Evolutionary conservation across 2,888 invertebrate species (phyloP).

Genomic region (Drosophila sordidula): DNA sequence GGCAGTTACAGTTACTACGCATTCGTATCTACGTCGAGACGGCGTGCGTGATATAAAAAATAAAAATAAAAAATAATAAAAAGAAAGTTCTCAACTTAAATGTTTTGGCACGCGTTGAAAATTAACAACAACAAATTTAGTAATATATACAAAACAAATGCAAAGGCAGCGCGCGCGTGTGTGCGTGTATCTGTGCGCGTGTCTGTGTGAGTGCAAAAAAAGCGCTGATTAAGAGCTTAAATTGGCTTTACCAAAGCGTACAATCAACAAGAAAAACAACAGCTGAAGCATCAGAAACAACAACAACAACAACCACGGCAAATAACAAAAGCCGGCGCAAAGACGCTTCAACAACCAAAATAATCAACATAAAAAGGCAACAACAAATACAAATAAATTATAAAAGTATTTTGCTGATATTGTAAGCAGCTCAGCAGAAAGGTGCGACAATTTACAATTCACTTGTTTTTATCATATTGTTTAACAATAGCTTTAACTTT

Average conservation of each 20-base stretch:
- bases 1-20: slow-evolving; percentile 44
- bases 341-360: slow-evolving; percentile 40
- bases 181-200: slow-evolving; percentile 13
- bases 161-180: slow-evolving; percentile 17
- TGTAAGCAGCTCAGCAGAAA: slow-evolving; percentile 60
- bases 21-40: slow-evolving; percentile 23
- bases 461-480: slow-evolving; percentile 24
- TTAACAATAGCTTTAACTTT: slow-evolving; percentile 25
- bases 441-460: slow-evolving; percentile 59
- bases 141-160: slow-evolving; percentile 33
- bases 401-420: slow-evolving; percentile 46
- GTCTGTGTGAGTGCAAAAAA: slow-evolving; percentile 9
- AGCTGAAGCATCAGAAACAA: slow-evolving; percentile 33
- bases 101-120: slow-evolving; percentile 23
- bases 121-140: slow-evolving; percentile 17
- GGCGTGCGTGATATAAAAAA: slow-evolving; percentile 35
- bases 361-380: slow-evolving; percentile 32
- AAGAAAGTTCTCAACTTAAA: slow-evolving; percentile 19
- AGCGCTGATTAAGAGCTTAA: slow-evolving; percentile 58
- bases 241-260: slow-evolving; percentile 49
- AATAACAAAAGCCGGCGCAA: slow-evolving; percentile 42
- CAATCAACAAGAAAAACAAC: slow-evolving; percentile 26
- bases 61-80: not conserved
- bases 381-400: slow-evolving; percentile 33
- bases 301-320: slow-evolving; percentile 17